Conservation (phyloP, 2,888 invertebrate genomes). For the Ellobium chinense region DNA sequence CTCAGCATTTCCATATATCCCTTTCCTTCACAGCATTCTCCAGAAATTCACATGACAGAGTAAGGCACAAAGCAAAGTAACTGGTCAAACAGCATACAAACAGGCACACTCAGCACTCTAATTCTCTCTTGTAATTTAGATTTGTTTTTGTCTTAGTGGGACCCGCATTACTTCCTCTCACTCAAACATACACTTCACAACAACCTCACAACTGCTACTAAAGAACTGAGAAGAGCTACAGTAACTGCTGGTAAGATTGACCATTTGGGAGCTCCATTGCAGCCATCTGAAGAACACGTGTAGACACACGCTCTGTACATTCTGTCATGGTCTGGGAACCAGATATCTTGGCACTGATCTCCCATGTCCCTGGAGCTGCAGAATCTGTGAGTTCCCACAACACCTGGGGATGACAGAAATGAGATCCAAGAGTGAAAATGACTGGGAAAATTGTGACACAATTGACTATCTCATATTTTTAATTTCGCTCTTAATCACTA, state of each 20-base stretch:
- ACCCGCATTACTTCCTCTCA: no score
- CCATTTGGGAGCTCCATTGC: constrained; percentile 63
- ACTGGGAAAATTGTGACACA: no score
- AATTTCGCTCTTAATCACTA: background rate
- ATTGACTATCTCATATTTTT: no score
- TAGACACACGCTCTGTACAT: constrained; percentile 78
- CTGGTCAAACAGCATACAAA: no score
- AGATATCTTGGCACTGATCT: constrained; percentile 78
- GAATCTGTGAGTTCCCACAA: constrained; percentile 79
- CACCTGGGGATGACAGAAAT: constrained; percentile 63
- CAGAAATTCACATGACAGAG: no score
- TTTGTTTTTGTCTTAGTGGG: no score
- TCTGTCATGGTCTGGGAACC: constrained; percentile 78
- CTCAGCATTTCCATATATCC: no score
- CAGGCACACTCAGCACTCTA: no score
- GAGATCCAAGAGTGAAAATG: background rate
- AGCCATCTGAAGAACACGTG: constrained; percentile 75
- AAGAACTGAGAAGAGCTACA: constrained; percentile 9
- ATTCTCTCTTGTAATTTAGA: no score
- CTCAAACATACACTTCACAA: no score
- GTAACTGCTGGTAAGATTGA: constrained; percentile 25
- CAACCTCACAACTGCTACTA: constrained; percentile 18
- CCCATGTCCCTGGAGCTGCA: constrained; percentile 78
- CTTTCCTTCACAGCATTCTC: no score
- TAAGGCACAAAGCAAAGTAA: no score